Percentiles rank a stretch among this genome's conserved stretches.
These are phyloP conservation scores for Germaria angustata DNA, from an alignment of 2,888 invertebrate genomes.

Conservation along the genomic window DNA sequence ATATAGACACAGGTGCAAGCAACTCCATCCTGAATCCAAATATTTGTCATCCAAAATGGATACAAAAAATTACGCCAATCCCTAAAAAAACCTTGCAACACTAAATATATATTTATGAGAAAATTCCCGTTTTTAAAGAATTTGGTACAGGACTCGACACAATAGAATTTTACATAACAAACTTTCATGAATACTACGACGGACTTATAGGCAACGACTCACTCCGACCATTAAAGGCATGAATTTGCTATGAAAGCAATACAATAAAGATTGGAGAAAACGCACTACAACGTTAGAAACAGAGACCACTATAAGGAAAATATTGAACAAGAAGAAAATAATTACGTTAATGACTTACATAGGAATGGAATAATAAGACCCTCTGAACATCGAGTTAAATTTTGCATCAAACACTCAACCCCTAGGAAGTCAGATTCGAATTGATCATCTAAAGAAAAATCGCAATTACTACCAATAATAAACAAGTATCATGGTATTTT, in stretches of 20 bases:
- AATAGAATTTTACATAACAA: slow-evolving; percentile 11
- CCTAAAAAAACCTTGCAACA: slow-evolving; percentile 27
- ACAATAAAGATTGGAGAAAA: slow-evolving; percentile 21
- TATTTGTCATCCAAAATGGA: slow-evolving; percentile 23
- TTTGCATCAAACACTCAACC: slow-evolving; percentile 3
- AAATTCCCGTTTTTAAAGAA: slow-evolving; percentile 6
- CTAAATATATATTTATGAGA: slow-evolving; percentile 4
- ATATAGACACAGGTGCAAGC: slow-evolving; percentile 29
- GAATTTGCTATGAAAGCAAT: slow-evolving; percentile 15
- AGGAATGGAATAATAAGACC: background rate
- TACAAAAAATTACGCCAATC: slow-evolving; percentile 7
- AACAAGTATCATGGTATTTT: slow-evolving; percentile 16
- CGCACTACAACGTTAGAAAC: slow-evolving; percentile 15
- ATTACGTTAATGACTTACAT: background rate
- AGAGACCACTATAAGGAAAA: slow-evolving; percentile 16
- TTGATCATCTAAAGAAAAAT: slow-evolving; percentile 14
- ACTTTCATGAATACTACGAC: slow-evolving; percentile 3
- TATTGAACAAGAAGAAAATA: slow-evolving; percentile 14
- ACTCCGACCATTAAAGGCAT: slow-evolving; percentile 16
- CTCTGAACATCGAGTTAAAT: background rate
- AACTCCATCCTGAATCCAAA: slow-evolving; percentile 21
- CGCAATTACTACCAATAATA: slow-evolving; percentile 4
- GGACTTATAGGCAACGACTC: slow-evolving; percentile 12
- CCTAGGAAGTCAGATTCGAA: slow-evolving; percentile 9
- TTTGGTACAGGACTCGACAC: background rate